Evolutionary conservation across 1,140 invertebrate genomes (phyloP), one percentile per base, ranked within the genome.

Genomic region (Heliconius hewitsoni): DNA sequence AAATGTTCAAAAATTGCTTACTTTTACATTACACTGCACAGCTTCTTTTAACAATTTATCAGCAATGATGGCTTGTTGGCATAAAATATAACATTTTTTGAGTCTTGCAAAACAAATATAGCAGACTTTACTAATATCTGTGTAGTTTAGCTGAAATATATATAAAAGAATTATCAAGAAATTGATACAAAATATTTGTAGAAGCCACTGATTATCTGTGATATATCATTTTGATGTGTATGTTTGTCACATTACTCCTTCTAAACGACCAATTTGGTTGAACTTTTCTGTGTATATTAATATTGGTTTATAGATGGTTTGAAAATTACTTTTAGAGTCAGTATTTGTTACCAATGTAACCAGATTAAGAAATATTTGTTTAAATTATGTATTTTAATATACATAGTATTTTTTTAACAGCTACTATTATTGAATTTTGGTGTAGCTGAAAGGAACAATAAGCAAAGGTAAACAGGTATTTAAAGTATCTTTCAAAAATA

Each of bases 21-120:
- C 27, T 18, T 71, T n/a, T 71, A 13, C 23, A 11, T 34, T 27
- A 34, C 27, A 27, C 6, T 37, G 3, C 70, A 34, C 70, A 34
- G 18, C 72, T 6, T 75, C 60, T 71, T 73, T 74, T 23, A 81
- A 71, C 11, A 78, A 34, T 55, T 72, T 75, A 23, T 82, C 80
- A 30, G 79, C 73, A n/a, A 34, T 34, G 3, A 75, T 1, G 9
- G 76, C 72, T 52, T 81, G 78, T 71, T 71, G 57, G 27, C 78
- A 77, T 8, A 82, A 74, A 30, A n/a, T 81, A 30, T 77, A 23
- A 37, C 74, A 82, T 23, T 79, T 77, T 16, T 74, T 83, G 8
- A 83, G 57, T 73, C 79, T 82, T 16, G 77, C 30, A 23, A 76
- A 77, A 30, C 82, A 84, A 50, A 83, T 78, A 34, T 77, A 84